These are phyloP conservation scores for Tachina grossa DNA, from an alignment of 2,888 invertebrate species.

Conservation along the genomic window DNA sequence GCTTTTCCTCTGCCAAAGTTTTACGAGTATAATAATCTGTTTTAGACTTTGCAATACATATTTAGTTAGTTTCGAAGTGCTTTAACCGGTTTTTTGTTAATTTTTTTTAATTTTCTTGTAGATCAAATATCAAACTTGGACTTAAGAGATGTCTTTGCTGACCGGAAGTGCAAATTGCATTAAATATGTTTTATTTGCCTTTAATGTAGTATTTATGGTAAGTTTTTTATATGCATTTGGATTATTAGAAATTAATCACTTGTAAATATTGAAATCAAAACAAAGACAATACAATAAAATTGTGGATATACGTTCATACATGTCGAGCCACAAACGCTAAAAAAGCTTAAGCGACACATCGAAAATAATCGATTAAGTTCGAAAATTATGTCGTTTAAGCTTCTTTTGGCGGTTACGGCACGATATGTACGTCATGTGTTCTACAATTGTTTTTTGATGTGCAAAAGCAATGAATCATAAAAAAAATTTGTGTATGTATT, in stretches of 20 bases:
- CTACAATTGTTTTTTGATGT: no score
- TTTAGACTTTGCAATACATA: neutral
- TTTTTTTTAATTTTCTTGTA: neutral
- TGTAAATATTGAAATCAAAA: neutral
- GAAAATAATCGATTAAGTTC: no score
- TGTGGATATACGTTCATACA: neutral
- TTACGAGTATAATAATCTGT: no score
- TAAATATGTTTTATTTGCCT: conserved; percentile 88
- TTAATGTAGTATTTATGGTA: conserved; percentile 90
- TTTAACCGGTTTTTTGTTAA: no score
- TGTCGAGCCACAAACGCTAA: neutral
- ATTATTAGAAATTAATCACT: neutral
- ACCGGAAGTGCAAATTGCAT: conserved; percentile 85
- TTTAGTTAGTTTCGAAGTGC: neutral
- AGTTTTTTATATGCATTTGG: conserved; percentile 79
- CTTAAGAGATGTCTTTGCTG: conserved; percentile 80
- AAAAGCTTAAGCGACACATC: neutral
- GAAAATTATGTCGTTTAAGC: no score
- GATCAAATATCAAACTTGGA: conserved; percentile 8
- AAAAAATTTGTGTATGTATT: no score
- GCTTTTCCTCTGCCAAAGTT: no score
- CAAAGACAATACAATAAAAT: no score
- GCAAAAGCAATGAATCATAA: no score
- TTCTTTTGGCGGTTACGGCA: no score
- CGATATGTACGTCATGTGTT: no score